Evolutionary conservation across 2,113 vertebrate genomes (phyloP), one percentile per base, ranked within the genome.

Genomic region (Alectura lathami): DNA sequence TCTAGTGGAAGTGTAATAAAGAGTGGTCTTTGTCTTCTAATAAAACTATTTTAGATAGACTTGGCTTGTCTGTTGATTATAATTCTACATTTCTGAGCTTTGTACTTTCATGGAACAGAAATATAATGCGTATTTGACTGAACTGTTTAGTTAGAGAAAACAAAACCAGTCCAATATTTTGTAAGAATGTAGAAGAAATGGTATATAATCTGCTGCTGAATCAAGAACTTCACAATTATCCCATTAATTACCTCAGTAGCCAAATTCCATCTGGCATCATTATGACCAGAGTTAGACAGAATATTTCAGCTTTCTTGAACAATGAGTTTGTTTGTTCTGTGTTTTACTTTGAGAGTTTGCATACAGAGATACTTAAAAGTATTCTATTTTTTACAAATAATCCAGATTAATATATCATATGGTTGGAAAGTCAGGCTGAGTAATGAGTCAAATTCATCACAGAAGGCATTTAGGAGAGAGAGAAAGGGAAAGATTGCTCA

Each of bases 391-490:
- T 75, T 14, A 54, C 45, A 22, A 57, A 57, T 68, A 93, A 48
- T 54, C 24, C 60, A 94, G 26, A 54, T 77, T 62, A 69, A 32
- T 47, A 24, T 81, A 80, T 32, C 30, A 70, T 15, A 9, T 88
- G 8, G 3, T 69, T 86, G 22, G 18, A 64, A 88, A 66, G 11
- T 43, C 40, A 83, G 40, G 11, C 30, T 69, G 23, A 73, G 20
- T 53, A 74, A 77, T 34, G 6, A 73, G n/a, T 32, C 53, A 76
- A 77, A 85, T 73, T 21, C 23, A 45, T 69, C 34, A 48, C 0
- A 0, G 34, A 38, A 79, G 17, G 8, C 2, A 1, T 75, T 87
- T 59, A 72, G 8, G 16, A 72, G 0, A 1, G 15, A 63, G 14
- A 70, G 42, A 3, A 22, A 26, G 16, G 81, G 45, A 76, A 83